These are phyloP conservation scores for Whitmania pigra DNA, from an alignment of 1,140 invertebrate species.

Conservation along the genomic window DNA sequence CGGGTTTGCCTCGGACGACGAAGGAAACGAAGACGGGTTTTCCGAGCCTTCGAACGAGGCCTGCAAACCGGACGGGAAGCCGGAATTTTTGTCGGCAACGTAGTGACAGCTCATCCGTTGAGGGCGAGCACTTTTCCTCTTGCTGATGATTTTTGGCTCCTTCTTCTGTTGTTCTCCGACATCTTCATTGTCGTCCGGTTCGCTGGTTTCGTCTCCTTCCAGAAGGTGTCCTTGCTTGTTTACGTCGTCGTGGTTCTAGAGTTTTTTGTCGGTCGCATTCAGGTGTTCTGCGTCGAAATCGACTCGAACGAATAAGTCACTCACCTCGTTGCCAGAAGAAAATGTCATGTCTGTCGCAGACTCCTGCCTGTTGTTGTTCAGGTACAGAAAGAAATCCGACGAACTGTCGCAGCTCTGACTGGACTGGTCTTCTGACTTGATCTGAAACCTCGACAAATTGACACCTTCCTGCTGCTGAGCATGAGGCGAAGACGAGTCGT, in stretches of 20 bases:
- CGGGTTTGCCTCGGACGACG: no score
- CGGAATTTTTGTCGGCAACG: neutral
- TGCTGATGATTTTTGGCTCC: neutral
- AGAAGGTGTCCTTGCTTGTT: neutral
- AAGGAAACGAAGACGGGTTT: no score
- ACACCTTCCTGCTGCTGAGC: neutral
- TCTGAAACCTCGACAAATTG: neutral
- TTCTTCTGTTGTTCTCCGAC: neutral
- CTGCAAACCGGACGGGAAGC: no score
- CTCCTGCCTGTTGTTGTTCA: neutral
- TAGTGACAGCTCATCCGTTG: constrained; percentile 5
- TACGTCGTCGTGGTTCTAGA: no score
- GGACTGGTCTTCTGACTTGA: constrained; percentile 5
- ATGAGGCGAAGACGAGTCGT: neutral
- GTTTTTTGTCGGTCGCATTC: neutral
- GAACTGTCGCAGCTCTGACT: constrained; percentile 14
- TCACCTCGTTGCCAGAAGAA: no score
- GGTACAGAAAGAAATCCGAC: neutral
- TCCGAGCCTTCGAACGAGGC: no score
- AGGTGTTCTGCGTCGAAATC: no score
- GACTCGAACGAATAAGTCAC: no score
- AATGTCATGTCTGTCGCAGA: neutral
- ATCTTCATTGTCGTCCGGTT: neutral
- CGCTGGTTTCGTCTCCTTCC: neutral
- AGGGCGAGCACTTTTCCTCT: constrained; percentile 17